These are phyloP conservation scores for Apodemus sylvaticus DNA, from an alignment of 2,113 vertebrate species.

Conservation along the genomic window DNA sequence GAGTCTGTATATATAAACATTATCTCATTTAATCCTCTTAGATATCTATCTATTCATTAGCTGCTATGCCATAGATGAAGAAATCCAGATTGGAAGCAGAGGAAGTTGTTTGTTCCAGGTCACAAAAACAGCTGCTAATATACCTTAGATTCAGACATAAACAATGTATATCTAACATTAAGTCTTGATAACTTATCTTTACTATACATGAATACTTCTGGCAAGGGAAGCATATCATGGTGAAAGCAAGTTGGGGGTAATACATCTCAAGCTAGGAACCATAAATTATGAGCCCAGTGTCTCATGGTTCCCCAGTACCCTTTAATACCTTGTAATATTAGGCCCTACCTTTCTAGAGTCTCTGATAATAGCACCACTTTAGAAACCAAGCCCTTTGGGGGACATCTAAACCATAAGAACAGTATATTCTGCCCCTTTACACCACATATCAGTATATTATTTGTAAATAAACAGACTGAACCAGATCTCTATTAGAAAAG, in stretches of 20 bases:
- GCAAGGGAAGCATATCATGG: background rate
- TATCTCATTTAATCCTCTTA: background rate
- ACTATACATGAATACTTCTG: background rate
- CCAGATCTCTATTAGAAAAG: constrained; percentile 49
- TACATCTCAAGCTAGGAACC: background rate
- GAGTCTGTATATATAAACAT: background rate
- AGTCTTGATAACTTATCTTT: background rate
- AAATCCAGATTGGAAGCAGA: background rate
- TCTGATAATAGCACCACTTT: background rate
- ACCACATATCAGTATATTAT: background rate
- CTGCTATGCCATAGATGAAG: background rate
- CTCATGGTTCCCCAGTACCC: background rate
- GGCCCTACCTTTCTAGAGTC: background rate
- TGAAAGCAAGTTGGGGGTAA: background rate
- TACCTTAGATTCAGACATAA: background rate
- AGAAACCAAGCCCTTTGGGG: background rate
- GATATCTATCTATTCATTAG: background rate
- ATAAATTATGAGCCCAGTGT: background rate
- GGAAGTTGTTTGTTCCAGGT: background rate
- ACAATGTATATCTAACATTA: constrained; percentile 12
- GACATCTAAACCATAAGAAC: background rate
- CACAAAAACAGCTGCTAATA: background rate
- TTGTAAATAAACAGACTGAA: background rate
- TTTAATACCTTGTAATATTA: background rate
- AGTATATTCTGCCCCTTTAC: background rate